Evolutionary conservation across 2,888 invertebrate genomes (phyloP), one percentile per base, ranked within the genome.

Genomic region (Coremacera marginata): DNA sequence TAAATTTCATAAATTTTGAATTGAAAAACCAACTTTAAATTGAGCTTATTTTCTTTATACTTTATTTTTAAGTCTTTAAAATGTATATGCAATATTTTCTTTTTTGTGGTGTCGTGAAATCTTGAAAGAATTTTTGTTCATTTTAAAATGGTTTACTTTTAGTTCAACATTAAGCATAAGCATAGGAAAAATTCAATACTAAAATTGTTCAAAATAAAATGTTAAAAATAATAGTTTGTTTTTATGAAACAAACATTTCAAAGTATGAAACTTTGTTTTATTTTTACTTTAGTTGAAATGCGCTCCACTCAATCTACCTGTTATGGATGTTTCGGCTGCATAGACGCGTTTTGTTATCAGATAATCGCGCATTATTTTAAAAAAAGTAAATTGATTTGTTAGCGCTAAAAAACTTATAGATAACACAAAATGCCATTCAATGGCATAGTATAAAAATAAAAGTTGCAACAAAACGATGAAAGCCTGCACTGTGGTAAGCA

Each of bases 401-500:
- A 97, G 94, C 51, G 98, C 92, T 67, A 98, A 91, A 78, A 97
- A 92, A 5, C 96, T 93, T 83, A 97, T 92, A 2, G 98, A 95
- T 67, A 98, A 89, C 78, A 97, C 93, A 87, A 96, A 95, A 90
- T 98, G 96, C 98, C 98, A 99, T 83, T 97, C 95, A 55, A 93
- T 92, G 19, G 95, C 94, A 81, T 95, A 92, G 83, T 95, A 92
- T 14, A 98, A 90, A 49, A 96, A 91, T 73, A 94, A 92, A 77
- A 98, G 91, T 89, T 98, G 96, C 67, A 94, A 91, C 0, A 94
- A 88, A 67, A 98, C 93, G 34, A 95, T 89, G 0, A 92, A 89
- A 2, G 93, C 89, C 84, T 95, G 95, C 22, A 96, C 89, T 22
- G 93, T 92, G 34, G 97, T 91, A 72, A 96, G 90, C 67, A 93